phyloP scores from a whole-genome alignment of 2,888 invertebrate species.

The Leptopterna dolabrata region DNA sequence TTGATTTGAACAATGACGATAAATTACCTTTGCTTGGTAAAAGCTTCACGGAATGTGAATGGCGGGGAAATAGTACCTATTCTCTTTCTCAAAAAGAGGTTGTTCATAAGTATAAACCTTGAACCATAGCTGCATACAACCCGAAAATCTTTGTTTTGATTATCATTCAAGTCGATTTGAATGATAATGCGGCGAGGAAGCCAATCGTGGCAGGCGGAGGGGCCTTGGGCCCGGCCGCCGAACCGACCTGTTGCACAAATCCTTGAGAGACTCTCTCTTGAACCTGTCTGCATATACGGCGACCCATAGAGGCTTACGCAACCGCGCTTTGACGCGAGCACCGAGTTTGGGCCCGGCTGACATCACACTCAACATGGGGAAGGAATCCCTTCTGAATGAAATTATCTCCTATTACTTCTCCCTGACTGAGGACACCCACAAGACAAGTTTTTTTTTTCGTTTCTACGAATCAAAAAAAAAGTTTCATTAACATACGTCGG shows the following conservation, averaged over 20 bases:
- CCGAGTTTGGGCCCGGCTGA: neutral
- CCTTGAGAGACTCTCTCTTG: conserved; percentile 8
- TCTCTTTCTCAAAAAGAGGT: too few species aligned
- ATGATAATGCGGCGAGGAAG: neutral
- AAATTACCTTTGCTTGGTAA: too few species aligned
- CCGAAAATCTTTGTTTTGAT: neutral
- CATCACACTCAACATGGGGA: neutral
- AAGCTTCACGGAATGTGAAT: too few species aligned
- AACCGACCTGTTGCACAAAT: conserved; percentile 11
- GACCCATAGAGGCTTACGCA: neutral
- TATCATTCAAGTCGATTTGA: neutral
- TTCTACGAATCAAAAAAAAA: neutral
- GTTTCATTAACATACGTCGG: neutral
- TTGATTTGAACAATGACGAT: too few species aligned
- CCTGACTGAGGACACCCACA: neutral
- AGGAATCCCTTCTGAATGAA: neutral
- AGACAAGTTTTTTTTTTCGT: neutral
- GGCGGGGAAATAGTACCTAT: too few species aligned
- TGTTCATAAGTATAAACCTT: too few species aligned
- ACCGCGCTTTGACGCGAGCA: neutral
- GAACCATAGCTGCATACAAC: too few species aligned
- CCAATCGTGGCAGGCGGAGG: neutral
- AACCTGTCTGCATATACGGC: conserved; percentile 11
- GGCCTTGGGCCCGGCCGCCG: conserved; percentile 3
- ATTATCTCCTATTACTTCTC: neutral